Evolutionary conservation across 2,113 vertebrate genomes (phyloP).

Genomic region (Aspiorhynchus laticeps): DNA sequence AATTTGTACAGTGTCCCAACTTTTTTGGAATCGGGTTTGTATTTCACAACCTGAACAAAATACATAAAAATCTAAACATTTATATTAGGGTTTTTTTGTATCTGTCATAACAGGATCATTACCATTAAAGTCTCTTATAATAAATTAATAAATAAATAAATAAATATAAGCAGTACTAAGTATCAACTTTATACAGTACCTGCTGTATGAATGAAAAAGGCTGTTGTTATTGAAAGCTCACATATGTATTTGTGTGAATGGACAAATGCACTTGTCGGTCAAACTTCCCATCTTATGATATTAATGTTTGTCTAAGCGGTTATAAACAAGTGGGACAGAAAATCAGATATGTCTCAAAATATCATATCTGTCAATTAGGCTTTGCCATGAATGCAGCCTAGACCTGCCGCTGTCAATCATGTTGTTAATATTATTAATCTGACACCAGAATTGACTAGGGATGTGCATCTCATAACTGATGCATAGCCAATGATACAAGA

Average conservation of each 20-base stretch:
- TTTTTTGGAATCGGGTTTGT: no score
- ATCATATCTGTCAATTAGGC: background rate
- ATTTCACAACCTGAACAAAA: no score
- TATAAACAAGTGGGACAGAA: background rate
- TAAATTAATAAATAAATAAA: background rate
- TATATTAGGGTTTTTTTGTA: no score
- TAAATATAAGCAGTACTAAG: background rate
- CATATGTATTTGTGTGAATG: background rate
- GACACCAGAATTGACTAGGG: background rate
- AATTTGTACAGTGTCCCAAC: no score
- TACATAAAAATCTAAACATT: no score
- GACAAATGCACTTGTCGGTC: background rate
- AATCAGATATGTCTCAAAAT: conserved; percentile 1
- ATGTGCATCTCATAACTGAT: no score
- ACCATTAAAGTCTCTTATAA: background rate
- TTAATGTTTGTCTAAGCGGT: background rate
- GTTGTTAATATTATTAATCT: conserved; percentile 7
- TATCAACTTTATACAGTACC: background rate
- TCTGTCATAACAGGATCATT: background rate
- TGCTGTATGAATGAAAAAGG: background rate
- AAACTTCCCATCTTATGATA: background rate
- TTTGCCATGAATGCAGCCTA: background rate
- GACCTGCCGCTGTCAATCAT: background rate
- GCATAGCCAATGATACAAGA: no score
- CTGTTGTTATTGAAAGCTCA: background rate